Evolutionary conservation across 2,888 invertebrate species (phyloP).

Genomic region (Podotricha telesiphe): DNA sequence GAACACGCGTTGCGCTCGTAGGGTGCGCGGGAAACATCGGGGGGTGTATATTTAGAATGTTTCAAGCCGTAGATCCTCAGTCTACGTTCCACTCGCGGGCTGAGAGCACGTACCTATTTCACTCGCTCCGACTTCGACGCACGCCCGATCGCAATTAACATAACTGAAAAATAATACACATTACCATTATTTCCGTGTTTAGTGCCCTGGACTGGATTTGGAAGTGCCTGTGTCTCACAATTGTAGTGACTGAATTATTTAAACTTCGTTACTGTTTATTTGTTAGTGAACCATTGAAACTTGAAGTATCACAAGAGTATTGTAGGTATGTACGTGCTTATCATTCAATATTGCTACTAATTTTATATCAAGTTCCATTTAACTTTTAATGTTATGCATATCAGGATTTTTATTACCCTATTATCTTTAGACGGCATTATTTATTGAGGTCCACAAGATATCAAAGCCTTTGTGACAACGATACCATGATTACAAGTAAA

Average conservation of each 20-base stretch:
- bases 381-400: constrained; percentile 24
- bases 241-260: constrained; percentile 53
- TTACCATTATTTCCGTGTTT: constrained; percentile 59
- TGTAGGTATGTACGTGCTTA: constrained; percentile 66
- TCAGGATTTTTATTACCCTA: constrained; percentile 36
- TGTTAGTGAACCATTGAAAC: constrained; percentile 56
- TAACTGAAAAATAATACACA: constrained; percentile 66
- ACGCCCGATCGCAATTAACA: constrained; percentile 69
- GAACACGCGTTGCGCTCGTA: constrained; percentile 73
- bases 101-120: constrained; percentile 61
- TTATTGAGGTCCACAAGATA: constrained; percentile 42
- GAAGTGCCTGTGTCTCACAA: constrained; percentile 59
- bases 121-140: constrained; percentile 54
- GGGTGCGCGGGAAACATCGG: constrained; percentile 72
- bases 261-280: constrained; percentile 50
- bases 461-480: constrained; percentile 34
- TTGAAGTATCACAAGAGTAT: constrained; percentile 51
- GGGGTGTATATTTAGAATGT: constrained; percentile 82
- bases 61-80: constrained; percentile 65
- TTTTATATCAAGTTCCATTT: constrained; percentile 16
- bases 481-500: constrained; percentile 10
- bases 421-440: constrained; percentile 31
- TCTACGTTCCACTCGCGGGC: constrained; percentile 66
- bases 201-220: constrained; percentile 72
- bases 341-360: constrained; percentile 46